Evolutionary conservation across 2,797 vertebrate genomes (phyloP).

Genomic region (Pygocentrus nattereri): DNA sequence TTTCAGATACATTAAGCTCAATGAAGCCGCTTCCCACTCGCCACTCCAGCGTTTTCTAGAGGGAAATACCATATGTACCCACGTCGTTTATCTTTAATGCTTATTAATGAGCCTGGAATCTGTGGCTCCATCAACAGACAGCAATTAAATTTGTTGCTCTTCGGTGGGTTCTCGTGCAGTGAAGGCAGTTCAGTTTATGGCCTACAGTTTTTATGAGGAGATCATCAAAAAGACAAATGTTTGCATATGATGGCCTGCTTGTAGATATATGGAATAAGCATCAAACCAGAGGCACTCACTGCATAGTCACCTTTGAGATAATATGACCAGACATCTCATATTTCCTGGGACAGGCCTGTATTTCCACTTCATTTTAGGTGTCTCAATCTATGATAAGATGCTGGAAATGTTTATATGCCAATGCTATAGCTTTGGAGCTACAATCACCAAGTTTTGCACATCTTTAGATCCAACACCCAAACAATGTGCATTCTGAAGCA

Average conservation of each 20-base stretch:
- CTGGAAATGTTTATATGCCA: too few species aligned
- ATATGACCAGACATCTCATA: background rate
- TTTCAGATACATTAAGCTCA: conserved; percentile 66
- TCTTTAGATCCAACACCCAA: too few species aligned
- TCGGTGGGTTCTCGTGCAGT: conserved; percentile 15
- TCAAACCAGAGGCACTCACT: background rate
- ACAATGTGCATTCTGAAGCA: too few species aligned
- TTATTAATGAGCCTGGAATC: conserved; percentile 68
- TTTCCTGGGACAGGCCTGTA: too few species aligned
- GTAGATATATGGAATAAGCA: background rate
- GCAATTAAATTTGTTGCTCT: conserved; percentile 52
- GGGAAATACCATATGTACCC: conserved; percentile 44
- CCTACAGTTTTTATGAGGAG: conserved; percentile 6
- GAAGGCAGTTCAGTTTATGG: conserved; percentile 39
- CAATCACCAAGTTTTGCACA: too few species aligned
- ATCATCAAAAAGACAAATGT: conserved; percentile 35
- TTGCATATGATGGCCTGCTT: conserved; percentile 24
- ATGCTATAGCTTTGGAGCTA: too few species aligned
- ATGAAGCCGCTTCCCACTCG: conserved; percentile 54
- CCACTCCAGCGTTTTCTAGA: conserved; percentile 37
- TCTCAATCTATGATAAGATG: too few species aligned
- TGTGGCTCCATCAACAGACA: conserved; percentile 52
- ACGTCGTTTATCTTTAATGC: conserved; percentile 52
- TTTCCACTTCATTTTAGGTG: too few species aligned
- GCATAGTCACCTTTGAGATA: background rate